phyloP scores from a whole-genome alignment of 2,113 vertebrate species.

The Eonycteris spelaea region DNA sequence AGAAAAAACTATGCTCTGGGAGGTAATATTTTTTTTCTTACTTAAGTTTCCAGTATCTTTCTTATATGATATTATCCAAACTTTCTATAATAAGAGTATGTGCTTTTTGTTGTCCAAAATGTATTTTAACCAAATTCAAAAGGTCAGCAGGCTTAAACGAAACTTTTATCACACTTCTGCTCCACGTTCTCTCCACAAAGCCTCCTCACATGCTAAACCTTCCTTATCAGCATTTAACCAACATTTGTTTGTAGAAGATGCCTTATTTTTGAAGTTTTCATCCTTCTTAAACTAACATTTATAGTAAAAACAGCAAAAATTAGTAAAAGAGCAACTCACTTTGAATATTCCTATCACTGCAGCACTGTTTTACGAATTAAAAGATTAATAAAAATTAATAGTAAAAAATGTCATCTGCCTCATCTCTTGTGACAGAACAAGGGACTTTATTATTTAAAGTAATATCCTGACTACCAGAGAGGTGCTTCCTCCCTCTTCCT shows the following conservation, averaged over 20 bases:
- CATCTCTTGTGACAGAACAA: neutral
- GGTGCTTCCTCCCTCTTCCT: too few relatives aligned
- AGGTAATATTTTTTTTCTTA: neutral
- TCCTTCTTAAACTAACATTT: neutral
- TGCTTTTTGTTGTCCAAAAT: neutral
- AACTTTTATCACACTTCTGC: neutral
- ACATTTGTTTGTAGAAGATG: neutral
- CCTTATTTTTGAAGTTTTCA: neutral
- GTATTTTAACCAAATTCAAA: neutral
- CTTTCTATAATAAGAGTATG: neutral
- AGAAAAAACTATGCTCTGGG: neutral
- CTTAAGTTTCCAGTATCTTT: neutral
- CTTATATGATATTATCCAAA: neutral
- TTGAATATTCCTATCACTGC: neutral
- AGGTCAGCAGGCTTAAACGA: neutral
- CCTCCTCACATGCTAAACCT: neutral
- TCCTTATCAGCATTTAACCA: neutral
- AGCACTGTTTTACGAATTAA: neutral
- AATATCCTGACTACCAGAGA: neutral
- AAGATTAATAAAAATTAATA: neutral
- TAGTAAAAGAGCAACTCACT: neutral
- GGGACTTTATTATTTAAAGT: neutral
- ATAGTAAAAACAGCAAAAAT: slow-evolving; percentile 25
- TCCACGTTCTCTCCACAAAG: neutral
- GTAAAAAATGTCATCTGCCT: neutral